Percentiles rank a stretch among this genome's conserved stretches.
Evolutionary conservation across 2,888 invertebrate species (phyloP).

Genomic region (Polylopha cassiicola): DNA sequence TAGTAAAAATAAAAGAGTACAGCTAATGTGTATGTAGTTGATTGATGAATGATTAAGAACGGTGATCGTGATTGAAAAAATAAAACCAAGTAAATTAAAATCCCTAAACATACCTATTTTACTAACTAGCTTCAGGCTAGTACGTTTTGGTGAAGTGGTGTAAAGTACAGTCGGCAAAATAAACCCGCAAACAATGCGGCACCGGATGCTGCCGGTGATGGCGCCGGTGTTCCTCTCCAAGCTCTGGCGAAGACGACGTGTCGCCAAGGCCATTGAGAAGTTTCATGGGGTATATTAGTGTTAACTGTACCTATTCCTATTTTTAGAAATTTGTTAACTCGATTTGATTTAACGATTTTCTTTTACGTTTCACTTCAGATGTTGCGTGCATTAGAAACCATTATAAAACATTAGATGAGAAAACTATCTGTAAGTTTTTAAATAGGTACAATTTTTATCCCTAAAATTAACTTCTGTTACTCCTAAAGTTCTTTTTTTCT

Average conservation of each 20-base stretch:
- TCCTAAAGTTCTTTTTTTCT: too few relatives aligned
- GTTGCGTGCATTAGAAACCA: too few relatives aligned
- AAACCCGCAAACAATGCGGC: constrained; percentile 73
- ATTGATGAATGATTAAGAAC: too few relatives aligned
- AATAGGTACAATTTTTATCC: too few relatives aligned
- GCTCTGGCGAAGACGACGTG: constrained; percentile 54
- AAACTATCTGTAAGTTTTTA: too few relatives aligned
- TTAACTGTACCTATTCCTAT: neutral
- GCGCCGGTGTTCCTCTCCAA: constrained; percentile 68
- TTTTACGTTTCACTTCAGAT: too few relatives aligned
- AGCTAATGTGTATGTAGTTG: too few relatives aligned
- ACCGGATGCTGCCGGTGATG: constrained; percentile 64
- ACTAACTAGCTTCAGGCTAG: constrained; percentile 15
- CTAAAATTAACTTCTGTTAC: too few relatives aligned
- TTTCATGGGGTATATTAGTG: constrained; percentile 64
- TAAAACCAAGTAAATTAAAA: constrained; percentile 1
- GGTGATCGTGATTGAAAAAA: neutral
- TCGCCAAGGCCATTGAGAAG: constrained; percentile 63
- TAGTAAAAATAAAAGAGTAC: too few relatives aligned
- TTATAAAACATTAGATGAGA: too few relatives aligned
- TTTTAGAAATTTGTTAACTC: neutral
- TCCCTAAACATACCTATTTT: neutral
- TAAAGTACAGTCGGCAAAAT: constrained; percentile 45
- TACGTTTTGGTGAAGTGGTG: neutral
- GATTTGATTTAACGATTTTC: too few relatives aligned